Conservation (phyloP, 2,113 vertebrate genomes). For the Sander vitreus region DNA sequence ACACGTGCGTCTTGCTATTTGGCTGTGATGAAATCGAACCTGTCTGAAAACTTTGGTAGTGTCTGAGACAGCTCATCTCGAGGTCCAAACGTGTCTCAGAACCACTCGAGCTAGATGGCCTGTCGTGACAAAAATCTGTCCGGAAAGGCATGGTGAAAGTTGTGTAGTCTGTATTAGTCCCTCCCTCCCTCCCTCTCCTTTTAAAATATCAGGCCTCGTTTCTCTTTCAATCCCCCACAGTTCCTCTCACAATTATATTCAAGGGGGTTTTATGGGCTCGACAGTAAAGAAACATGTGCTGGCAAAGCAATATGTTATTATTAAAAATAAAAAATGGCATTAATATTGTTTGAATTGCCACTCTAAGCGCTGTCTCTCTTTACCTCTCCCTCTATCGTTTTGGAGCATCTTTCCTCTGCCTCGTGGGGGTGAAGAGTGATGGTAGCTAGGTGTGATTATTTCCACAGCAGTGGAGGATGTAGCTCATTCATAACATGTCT, state of each 20-base stretch:
- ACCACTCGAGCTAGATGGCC: background rate
- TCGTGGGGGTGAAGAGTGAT: conserved; percentile 27
- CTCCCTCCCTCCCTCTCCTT: background rate
- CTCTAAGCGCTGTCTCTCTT: background rate
- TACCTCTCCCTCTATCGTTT: conserved; percentile 21
- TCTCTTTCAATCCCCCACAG: background rate
- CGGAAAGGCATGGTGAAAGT: background rate
- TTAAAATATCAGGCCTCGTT: background rate
- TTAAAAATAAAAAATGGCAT: conserved; percentile 25
- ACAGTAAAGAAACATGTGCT: conserved; percentile 18
- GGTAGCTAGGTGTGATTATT: conserved; percentile 41
- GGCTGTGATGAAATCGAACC: background rate
- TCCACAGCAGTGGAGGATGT: conserved; percentile 39
- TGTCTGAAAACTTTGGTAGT: background rate
- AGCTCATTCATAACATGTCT: conserved; percentile 43
- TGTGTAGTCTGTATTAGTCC: background rate
- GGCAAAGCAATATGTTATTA: conserved; percentile 27
- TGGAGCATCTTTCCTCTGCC: conserved; percentile 19
- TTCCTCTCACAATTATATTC: conserved; percentile 31
- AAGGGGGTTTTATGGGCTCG: conserved; percentile 28
- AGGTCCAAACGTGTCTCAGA: background rate
- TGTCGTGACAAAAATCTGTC: background rate
- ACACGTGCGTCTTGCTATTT: background rate
- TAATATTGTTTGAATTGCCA: conserved; percentile 37
- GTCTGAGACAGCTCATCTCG: background rate